Evolutionary conservation across 1,140 invertebrate species (phyloP), one percentile per base, ranked within the genome.

Genomic region (Trachymyrmex cornetzi): DNA sequence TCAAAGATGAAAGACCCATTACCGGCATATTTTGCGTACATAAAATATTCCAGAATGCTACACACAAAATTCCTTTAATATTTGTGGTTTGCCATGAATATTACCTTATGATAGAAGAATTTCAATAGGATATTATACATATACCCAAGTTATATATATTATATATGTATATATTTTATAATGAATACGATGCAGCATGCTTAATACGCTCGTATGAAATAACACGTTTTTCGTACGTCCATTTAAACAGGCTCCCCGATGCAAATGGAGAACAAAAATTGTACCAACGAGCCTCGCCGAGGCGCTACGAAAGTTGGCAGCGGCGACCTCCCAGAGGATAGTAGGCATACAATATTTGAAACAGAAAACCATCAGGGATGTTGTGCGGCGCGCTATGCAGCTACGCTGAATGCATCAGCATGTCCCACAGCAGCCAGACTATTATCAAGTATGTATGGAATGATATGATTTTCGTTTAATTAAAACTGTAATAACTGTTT

Each of bases 381-480:
- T 72, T 19, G 84, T 34, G 89, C 19, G 77, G 50, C 22, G 38
- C 22, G 84, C 44, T 22, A 57, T 72, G 77, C 59, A 61, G 53
- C 82, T 79, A 86, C 53, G 87, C 30, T 90, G 85, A 91, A 90
- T 87, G 82, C 90, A 80, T 88, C 87, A 89, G 87, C 61, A 50
- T 50, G 82, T 80, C 64, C 81, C 79, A 57, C 67, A 61, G 90
- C 85, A 88, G 69, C 71, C 87, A 44, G 75, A 69, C 74, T 87
- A 75, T 84, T 88, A 75, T 92, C 89, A 92, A 93, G 85, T 87
- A 92, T 92, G 91, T 90, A 92, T 59, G 87, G 92, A 92, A 93
- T 87, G 88, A 91, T 92, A 91, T 92, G 91, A 93, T 93, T 92
- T 92, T 91, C 92, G 88, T 92, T 93, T 93, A 93, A 93, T 93